Percentiles rank a stretch among this genome's conserved stretches.
phyloP scores from a whole-genome alignment of 2,888 invertebrate genomes.

The Desoria tigrina region DNA sequence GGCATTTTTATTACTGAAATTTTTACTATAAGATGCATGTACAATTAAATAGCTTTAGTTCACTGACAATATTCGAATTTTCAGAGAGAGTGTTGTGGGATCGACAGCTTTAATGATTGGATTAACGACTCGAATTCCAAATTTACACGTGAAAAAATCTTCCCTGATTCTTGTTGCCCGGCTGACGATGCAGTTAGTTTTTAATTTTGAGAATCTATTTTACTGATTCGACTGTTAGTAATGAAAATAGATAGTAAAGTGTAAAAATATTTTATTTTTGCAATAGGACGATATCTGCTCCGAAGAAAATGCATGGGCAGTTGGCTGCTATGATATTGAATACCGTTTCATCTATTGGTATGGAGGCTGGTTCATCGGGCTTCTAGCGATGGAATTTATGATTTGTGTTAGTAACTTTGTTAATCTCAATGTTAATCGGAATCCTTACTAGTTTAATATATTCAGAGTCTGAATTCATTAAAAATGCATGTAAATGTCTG shows the following conservation, averaged over 20 bases:
- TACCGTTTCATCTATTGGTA: conserved; percentile 20
- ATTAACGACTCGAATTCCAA: neutral
- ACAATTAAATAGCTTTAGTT: too few species aligned
- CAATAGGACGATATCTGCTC: neutral
- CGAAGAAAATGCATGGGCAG: conserved; percentile 3
- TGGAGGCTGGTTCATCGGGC: neutral
- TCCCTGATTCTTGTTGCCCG: conserved; percentile 7
- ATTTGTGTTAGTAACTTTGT: conserved; percentile 29
- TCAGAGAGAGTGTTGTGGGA: conserved; percentile 35
- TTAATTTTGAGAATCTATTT: too few species aligned
- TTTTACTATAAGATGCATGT: too few species aligned
- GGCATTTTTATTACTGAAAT: too few species aligned
- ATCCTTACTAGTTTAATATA: too few species aligned
- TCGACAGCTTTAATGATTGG: conserved; percentile 28
- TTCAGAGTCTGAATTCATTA: too few species aligned
- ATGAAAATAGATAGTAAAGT: neutral
- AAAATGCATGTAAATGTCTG: too few species aligned
- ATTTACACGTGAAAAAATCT: neutral
- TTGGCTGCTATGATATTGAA: conserved; percentile 27
- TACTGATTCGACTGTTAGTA: neutral
- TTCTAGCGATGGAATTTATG: conserved; percentile 12
- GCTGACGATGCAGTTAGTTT: too few species aligned
- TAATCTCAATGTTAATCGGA: too few species aligned
- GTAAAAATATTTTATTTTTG: neutral
- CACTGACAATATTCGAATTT: neutral